Evolutionary conservation across 1,140 invertebrate genomes (phyloP).

Genomic region (Ceratina japonica): DNA sequence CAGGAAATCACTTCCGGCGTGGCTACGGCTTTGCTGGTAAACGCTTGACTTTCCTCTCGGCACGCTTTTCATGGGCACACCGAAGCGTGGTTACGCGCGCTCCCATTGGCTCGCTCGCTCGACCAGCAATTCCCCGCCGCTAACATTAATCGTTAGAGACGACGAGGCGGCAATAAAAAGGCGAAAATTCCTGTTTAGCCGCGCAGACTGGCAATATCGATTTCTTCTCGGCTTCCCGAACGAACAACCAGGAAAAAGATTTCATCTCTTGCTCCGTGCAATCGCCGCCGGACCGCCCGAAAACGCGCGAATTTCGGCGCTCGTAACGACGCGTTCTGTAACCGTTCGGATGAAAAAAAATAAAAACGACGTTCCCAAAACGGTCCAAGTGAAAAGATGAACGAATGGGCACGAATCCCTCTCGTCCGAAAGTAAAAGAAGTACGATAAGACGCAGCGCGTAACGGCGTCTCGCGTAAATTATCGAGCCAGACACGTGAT

Average conservation of each 20-base stretch:
- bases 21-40: not conserved
- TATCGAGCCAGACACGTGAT: not conserved
- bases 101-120: conserved; percentile 5
- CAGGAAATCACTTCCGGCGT: conserved; percentile 42
- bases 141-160: conserved; percentile 32
- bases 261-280: not conserved
- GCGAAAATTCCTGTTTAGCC: conserved; percentile 31
- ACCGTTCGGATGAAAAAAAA: no score
- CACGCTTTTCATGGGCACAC: conserved; percentile 29
- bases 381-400: no score
- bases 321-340: not conserved
- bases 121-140: not conserved
- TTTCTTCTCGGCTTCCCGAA: conserved; percentile 29
- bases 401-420: no score
- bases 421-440: not conserved
- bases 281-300: not conserved
- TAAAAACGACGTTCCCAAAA: no score
- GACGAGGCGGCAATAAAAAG: conserved; percentile 25
- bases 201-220: conserved; percentile 29
- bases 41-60: conserved; percentile 34
- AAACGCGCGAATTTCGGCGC: not conserved
- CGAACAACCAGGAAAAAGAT: not conserved
- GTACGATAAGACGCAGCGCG: not conserved
- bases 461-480: not conserved
- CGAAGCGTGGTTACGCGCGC: not conserved